phyloP scores from a whole-genome alignment of 2,113 vertebrate genomes.

The Microcebus ravelobensis region DNA sequence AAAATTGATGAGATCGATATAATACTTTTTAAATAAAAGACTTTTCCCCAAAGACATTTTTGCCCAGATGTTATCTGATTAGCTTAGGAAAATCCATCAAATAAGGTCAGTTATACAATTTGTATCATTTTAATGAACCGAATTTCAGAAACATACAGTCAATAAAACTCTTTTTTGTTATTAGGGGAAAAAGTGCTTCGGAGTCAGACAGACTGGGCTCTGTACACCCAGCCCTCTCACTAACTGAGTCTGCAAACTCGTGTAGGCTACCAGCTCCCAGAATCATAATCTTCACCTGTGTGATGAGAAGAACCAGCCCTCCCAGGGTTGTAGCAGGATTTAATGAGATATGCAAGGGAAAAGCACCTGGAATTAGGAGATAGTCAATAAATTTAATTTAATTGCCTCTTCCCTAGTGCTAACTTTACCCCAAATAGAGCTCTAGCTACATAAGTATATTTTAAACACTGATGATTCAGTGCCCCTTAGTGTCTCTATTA shows the following conservation, averaged over 20 bases:
- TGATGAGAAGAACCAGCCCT: background rate
- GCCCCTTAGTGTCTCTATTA: background rate
- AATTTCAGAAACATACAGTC: background rate
- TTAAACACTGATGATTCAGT: background rate
- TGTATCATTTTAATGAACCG: background rate
- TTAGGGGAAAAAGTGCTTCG: background rate
- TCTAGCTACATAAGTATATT: background rate
- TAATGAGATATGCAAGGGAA: background rate
- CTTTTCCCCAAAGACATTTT: background rate
- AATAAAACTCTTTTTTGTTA: background rate
- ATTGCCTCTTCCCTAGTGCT: background rate
- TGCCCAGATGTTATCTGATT: background rate
- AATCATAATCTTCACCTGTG: background rate
- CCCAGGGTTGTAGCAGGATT: background rate
- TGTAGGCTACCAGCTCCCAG: background rate
- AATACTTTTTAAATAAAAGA: constrained; percentile 32
- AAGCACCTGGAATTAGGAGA: background rate
- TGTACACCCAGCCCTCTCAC: background rate
- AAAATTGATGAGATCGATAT: background rate
- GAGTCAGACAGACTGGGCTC: background rate
- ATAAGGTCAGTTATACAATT: background rate
- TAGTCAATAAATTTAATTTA: background rate
- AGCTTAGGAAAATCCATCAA: background rate
- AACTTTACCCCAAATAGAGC: background rate
- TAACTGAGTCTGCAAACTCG: background rate